Conservation (phyloP, 2,888 invertebrate species). For the Iselma pallidipennis region DNA sequence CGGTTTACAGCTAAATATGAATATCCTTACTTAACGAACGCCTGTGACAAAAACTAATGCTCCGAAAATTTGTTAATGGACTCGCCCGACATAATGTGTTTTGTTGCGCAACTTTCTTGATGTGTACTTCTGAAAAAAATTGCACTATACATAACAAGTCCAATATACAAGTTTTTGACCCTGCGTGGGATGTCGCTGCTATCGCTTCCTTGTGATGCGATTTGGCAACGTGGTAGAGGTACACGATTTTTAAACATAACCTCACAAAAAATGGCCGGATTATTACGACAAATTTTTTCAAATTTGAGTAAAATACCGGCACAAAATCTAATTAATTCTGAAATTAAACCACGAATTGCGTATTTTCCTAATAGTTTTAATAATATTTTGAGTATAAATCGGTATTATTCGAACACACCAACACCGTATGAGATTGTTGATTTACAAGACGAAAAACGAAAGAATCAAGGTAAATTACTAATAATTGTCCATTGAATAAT, state of each 20-base stretch:
- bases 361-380: neutral
- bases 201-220: no score
- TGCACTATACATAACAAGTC: no score
- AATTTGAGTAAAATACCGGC: constrained; percentile 15
- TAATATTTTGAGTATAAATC: neutral
- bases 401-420: constrained; percentile 20
- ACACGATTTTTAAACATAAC: constrained; percentile 8
- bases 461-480: constrained; percentile 35
- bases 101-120: no score
- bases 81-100: no score
- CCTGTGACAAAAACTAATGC: no score
- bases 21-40: no score
- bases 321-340: neutral
- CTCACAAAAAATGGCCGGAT: constrained; percentile 32
- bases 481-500: neutral
- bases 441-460: constrained; percentile 37
- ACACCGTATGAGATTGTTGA: constrained; percentile 49
- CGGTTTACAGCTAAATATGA: no score
- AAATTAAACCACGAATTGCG: neutral
- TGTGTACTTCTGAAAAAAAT: no score
- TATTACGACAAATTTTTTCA: constrained; percentile 26
- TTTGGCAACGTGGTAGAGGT: neutral
- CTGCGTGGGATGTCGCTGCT: no score
- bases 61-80: no score
- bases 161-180: no score